Base-by-base conservation (phyloP, 2,797 vertebrate genomes). In the Ptychadena robeensis region DNA sequence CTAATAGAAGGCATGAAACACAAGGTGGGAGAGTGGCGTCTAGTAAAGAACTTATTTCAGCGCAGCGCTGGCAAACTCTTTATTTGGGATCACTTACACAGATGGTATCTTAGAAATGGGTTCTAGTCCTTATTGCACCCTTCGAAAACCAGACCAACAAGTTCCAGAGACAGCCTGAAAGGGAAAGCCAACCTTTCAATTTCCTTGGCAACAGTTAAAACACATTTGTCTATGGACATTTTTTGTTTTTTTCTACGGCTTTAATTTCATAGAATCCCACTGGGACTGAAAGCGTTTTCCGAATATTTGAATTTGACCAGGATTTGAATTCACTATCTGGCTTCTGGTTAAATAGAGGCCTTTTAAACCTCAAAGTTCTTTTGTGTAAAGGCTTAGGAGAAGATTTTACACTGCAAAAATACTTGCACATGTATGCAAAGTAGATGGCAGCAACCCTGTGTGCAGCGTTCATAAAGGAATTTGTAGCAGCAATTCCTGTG, bases 181-280 rank as follows among this genome's bases (percentile, higher is more conserved):
- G 61, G 68, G 68, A 79, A 79, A 83, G 67, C 75, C 75, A 73
- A 79, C 59, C 75, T 83, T 83, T 83, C 82, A 79, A 83, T 83
- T 83, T 83, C 81, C 82, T 83, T 83, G 82, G 82, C 82, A 83
- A 73, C 69, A 83, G 82, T 83, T 83, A 73, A 83, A 79, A 83
- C 75, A 73, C 59, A 79, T 67, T 72, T 79, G 68, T 79, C 75
- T 83, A 64, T 77, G 44, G 69, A 22, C 59, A 73, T 73, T 71
- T 70, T 78, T n/a, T n/a, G n/a, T n/a, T 78, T 78, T 63, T 66
- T 66, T 44, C 68, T 59, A 59, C 22, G 64, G 32, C 69, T 83
- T 83, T 73, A 48, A 40, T 67, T 71, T 75, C 40, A 63, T 72
- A 57, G 61, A 65, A 66, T 83, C 61, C 82, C 75, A 67, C 22